Evolutionary conservation across 2,797 vertebrate genomes (phyloP).

Genomic region (Thripadectes ignobilis): DNA sequence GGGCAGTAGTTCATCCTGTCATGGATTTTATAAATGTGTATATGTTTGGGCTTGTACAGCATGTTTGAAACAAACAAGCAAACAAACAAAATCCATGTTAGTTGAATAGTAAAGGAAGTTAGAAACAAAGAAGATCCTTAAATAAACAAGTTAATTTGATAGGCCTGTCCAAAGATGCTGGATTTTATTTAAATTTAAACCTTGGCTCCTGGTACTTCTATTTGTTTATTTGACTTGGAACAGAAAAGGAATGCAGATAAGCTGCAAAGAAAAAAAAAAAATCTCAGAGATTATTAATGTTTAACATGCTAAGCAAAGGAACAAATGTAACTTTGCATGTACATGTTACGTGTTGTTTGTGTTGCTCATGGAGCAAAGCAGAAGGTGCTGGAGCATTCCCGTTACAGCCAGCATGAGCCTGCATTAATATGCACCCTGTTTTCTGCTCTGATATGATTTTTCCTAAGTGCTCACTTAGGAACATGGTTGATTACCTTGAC

Average conservation of each 20-base stretch:
- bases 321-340: background rate
- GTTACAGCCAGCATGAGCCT: background rate
- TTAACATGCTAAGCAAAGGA: background rate
- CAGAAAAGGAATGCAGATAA: background rate
- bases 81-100: background rate
- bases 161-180: background rate
- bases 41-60: background rate
- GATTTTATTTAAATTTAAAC: background rate
- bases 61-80: background rate
- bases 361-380: background rate
- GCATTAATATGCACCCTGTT: background rate
- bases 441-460: background rate
- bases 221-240: background rate
- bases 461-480: background rate
- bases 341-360: background rate
- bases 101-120: rapidly evolving
- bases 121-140: background rate
- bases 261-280: background rate
- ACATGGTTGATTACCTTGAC: background rate
- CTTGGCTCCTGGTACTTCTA: background rate
- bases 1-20: background rate
- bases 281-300: background rate
- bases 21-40: background rate
- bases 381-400: background rate
- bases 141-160: background rate